Base-by-base conservation (phyloP, 23 tunicate species). In the Styela clava region DNA sequence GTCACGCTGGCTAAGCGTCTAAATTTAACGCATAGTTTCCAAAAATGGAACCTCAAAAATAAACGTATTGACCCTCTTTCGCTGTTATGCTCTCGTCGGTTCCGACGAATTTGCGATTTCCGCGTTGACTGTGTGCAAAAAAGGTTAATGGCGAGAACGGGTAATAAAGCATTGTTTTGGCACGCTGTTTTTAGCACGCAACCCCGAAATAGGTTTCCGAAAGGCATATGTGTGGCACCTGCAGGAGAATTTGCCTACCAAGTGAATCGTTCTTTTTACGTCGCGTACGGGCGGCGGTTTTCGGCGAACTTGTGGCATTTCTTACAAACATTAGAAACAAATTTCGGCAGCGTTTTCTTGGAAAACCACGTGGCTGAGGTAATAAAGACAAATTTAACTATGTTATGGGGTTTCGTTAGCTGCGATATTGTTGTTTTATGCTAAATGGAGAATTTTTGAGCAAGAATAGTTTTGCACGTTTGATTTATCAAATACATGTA, bases 1-100 rank as follows among this genome's bases (percentile, higher is more conserved):
- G 77, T 71, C 77, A 30, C 77, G 77, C 35, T 52, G 64, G 24
- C 52, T 76, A 76, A 20, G 31, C 81, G 32, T 67, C 71, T 67
- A 67, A 25, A 67, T 67, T 67, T 67, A 67, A 67, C 71, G 71
- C 71, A 29, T 25, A 27, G 71, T 22, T 18, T 67, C 71, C 71
- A 25, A 29, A 67, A 67, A 25, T 67, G 2, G 71, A 67, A 27
- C 31, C 71, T 18, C 71, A 0, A 67, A 67, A 67, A 67, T 67
- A 67, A 67, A 67, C 31, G 31, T 24, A 29, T 67, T 29, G 71
- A 27, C 31, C 31, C 71, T 29, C 12, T 44, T 44, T 44, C 56
- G 12, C 56, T 5, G 56, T 5, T 5, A 5, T 7, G 56, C 56
- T 44, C 56, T 44, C 56, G 56, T 7, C 56, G 56, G 56, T 44